phyloP scores from a whole-genome alignment of 2,113 vertebrate species.

The Eublepharis macularius region DNA sequence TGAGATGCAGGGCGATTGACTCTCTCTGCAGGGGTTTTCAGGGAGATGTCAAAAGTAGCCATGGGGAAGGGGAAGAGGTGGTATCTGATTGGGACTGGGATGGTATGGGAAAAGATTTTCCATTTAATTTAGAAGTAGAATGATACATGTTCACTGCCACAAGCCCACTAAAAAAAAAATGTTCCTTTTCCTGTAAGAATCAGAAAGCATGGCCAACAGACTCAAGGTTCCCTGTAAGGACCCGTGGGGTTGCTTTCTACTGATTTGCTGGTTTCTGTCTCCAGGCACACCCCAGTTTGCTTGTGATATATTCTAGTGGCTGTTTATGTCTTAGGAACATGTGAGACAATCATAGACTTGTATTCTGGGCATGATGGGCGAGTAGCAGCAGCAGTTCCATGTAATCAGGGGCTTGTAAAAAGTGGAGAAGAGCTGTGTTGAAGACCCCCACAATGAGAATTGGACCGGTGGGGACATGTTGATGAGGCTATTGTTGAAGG shows the following conservation, averaged over 20 bases:
- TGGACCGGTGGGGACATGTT: neutral
- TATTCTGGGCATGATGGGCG: neutral
- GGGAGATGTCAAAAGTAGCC: too few relatives aligned
- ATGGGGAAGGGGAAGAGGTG: too few relatives aligned
- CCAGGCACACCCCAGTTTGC: neutral
- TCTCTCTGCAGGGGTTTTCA: too few relatives aligned
- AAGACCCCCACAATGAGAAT: too few relatives aligned
- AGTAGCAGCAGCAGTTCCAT: neutral
- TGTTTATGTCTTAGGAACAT: neutral
- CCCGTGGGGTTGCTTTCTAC: neutral
- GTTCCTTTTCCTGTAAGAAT: neutral
- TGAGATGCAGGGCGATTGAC: too few relatives aligned
- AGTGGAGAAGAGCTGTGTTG: neutral
- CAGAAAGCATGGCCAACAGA: neutral
- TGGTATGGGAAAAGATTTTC: neutral
- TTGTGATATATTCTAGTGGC: neutral
- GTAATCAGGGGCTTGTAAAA: neutral
- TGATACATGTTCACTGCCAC: neutral
- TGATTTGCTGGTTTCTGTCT: neutral
- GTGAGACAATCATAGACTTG: neutral
- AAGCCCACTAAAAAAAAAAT: neutral
- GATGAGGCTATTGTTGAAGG: neutral
- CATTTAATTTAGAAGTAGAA: neutral
- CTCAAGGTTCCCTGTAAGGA: neutral
- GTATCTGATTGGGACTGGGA: too few relatives aligned